Conservation (phyloP, 2,888 invertebrate species). For the Drosophila rubida region DNA sequence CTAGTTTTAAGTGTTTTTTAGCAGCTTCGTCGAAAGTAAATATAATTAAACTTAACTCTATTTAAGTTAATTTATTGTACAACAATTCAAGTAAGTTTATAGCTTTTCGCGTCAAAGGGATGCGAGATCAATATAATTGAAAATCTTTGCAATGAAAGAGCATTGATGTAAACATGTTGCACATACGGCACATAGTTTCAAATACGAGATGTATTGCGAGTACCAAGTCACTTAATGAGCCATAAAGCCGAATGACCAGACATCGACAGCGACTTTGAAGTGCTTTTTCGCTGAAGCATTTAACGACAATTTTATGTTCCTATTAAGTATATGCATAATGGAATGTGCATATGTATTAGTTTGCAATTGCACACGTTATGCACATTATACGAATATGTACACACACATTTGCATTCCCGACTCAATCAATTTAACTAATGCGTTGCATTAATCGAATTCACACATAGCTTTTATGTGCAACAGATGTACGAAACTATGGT, state of each 20-base stretch:
- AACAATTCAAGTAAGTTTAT: background rate
- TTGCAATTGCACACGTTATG: constrained; percentile 7
- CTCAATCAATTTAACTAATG: constrained; percentile 34
- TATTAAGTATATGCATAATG: constrained; percentile 38
- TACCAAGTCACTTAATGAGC: constrained; percentile 36
- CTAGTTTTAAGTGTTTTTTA: background rate
- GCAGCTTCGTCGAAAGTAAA: background rate
- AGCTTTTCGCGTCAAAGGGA: background rate
- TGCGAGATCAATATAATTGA: background rate
- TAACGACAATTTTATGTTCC: constrained; percentile 55
- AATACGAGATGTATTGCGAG: constrained; percentile 9
- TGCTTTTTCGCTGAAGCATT: constrained; percentile 39
- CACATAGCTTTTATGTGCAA: background rate
- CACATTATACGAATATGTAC: constrained; percentile 2
- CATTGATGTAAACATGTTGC: background rate
- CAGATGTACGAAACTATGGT: constrained; percentile 15
- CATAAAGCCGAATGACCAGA: constrained; percentile 32
- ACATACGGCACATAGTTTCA: constrained; percentile 9
- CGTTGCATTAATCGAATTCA: constrained; percentile 40
- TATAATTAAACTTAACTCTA: background rate
- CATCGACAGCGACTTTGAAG: constrained; percentile 40
- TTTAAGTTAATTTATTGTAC: background rate
- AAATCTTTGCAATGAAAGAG: constrained; percentile 10
- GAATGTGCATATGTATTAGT: constrained; percentile 9
- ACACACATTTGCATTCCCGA: background rate